These are phyloP conservation scores for Poeciliopsis occidentalis DNA, from an alignment of 2,113 vertebrate genomes.

Conservation along the genomic window DNA sequence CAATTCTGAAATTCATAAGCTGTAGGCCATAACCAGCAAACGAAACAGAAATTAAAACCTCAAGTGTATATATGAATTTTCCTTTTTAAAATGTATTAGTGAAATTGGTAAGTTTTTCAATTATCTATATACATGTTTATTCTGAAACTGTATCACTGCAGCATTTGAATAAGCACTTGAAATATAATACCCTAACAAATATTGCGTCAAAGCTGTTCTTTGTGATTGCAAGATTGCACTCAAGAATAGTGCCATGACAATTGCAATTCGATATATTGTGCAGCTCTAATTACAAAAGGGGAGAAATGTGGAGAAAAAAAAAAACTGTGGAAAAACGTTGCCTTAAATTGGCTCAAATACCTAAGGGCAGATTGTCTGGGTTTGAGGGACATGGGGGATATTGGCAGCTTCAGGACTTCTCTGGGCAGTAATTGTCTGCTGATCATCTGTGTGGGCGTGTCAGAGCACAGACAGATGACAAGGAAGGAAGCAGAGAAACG, in stretches of 20 bases:
- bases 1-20: not conserved
- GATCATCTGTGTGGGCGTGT: constrained; percentile 72
- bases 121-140: too few species aligned
- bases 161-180: too few species aligned
- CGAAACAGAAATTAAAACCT: not conserved
- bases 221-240: too few species aligned
- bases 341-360: constrained; percentile 34
- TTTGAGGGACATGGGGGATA: constrained; percentile 39
- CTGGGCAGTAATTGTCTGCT: constrained; percentile 69
- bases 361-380: constrained; percentile 68
- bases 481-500: constrained; percentile 17
- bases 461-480: constrained; percentile 49
- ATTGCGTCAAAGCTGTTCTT: too few species aligned
- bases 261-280: too few species aligned
- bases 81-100: not conserved
- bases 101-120: not conserved
- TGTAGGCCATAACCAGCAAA: not conserved
- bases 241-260: too few species aligned
- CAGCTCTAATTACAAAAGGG: not conserved
- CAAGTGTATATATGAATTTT: not conserved
- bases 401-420: constrained; percentile 57
- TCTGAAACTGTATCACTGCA: too few species aligned
- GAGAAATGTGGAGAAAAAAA: constrained; percentile 9
- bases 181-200: too few species aligned
- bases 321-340: constrained; percentile 5